Evolutionary conservation across 2,888 invertebrate genomes (phyloP).

Genomic region (Eristalis arbustorum): DNA sequence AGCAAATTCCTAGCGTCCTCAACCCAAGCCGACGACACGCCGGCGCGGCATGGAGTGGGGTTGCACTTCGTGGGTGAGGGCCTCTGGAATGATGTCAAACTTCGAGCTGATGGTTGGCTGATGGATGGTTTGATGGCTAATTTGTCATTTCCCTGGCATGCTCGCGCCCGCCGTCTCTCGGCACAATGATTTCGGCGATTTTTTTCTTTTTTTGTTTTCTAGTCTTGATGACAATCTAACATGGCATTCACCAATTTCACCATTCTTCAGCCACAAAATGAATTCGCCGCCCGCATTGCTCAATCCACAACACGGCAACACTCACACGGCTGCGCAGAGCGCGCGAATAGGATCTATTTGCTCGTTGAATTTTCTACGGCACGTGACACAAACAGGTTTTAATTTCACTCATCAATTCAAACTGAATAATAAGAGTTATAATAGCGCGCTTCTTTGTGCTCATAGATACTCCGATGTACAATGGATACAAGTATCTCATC

Average conservation of each 20-base stretch:
- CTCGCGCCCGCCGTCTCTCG: too few relatives aligned
- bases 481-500: not conserved
- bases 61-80: not conserved
- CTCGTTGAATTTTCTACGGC: not conserved
- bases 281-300: not conserved
- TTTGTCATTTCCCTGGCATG: not conserved
- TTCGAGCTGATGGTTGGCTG: not conserved
- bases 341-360: not conserved
- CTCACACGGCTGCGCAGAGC: not conserved
- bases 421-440: constrained; percentile 2
- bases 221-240: not conserved
- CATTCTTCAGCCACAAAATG: not conserved
- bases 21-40: not conserved
- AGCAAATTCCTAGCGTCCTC: not conserved
- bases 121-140: not conserved
- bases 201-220: too few relatives aligned
- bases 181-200: too few relatives aligned
- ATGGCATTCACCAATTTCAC: not conserved
- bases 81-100: not conserved
- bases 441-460: not conserved
- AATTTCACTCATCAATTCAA: constrained; percentile 6
- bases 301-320: not conserved
- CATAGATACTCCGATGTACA: not conserved
- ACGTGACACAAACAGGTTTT: constrained; percentile 12
- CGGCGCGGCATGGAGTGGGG: too few relatives aligned